Evolutionary conservation across 1,140 invertebrate genomes (phyloP).

Genomic region (Vollenhovia emeryi): DNA sequence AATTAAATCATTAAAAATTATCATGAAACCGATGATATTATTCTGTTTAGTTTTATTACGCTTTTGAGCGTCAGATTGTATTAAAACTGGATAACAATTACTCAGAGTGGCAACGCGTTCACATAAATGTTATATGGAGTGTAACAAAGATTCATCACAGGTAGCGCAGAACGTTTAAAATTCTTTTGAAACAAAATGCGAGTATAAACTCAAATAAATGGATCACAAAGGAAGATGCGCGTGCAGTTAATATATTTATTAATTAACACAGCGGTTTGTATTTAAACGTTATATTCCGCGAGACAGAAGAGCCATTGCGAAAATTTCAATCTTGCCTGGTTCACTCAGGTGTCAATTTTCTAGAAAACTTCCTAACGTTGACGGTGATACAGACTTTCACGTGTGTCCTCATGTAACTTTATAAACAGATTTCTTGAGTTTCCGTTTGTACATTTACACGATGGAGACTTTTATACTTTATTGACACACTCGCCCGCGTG

Average conservation of each 20-base stretch:
- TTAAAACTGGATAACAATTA: slow-evolving; percentile 1
- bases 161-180: neutral
- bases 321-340: neutral
- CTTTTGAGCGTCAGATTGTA: neutral
- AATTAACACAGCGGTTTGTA: neutral
- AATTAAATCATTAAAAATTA: too few species aligned
- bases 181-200: neutral
- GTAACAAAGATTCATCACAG: neutral
- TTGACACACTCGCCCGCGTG: neutral
- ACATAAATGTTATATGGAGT: neutral
- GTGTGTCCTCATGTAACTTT: neutral
- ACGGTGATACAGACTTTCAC: neutral
- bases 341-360: neutral
- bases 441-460: neutral
- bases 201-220: neutral
- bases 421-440: neutral
- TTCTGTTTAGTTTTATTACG: neutral
- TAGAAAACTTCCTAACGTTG: neutral
- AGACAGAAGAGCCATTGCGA: neutral
- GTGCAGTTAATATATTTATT: slow-evolving; percentile 25
- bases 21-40: neutral
- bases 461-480: neutral
- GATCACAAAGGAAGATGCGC: neutral
- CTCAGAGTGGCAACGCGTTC: neutral
- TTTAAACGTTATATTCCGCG: neutral